These are phyloP conservation scores for Akabosia matsudoensis DNA, from an alignment of 1,140 invertebrate genomes.

Conservation along the genomic window DNA sequence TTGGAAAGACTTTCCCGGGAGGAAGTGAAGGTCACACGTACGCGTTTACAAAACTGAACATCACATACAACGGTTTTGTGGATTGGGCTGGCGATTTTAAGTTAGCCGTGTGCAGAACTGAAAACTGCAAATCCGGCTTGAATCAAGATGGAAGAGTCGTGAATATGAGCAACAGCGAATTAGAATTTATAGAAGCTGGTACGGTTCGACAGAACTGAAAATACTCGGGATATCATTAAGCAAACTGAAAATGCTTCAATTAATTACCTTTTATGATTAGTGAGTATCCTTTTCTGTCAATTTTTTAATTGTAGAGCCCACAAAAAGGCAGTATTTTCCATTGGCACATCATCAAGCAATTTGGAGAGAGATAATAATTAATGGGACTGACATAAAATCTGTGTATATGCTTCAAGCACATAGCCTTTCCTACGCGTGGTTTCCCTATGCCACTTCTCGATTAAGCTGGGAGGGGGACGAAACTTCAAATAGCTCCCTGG, in stretches of 20 bases:
- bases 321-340: not conserved
- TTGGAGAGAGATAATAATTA: slow-evolving; percentile 20
- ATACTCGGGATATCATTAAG: too few relatives aligned
- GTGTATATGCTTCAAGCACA: slow-evolving; percentile 24
- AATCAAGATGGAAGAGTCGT: not conserved
- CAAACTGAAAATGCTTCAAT: too few relatives aligned
- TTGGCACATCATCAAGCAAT: slow-evolving; percentile 13
- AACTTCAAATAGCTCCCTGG: not conserved
- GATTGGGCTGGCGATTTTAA: not conserved
- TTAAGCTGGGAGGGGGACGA: not conserved
- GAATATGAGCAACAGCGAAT: not conserved
- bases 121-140: not conserved
- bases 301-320: not conserved
- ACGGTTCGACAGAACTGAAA: not conserved
- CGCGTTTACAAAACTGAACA: not conserved
- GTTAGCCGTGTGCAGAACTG: not conserved
- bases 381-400: not conserved
- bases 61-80: slow-evolving; percentile 6
- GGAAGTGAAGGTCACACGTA: not conserved
- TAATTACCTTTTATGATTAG: slow-evolving; percentile 19
- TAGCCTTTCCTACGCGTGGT: slow-evolving; percentile 27
- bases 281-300: not conserved
- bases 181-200: slow-evolving; percentile 13
- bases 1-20: not conserved
- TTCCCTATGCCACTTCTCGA: not conserved